These are phyloP conservation scores for Zapornia atra DNA, from an alignment of 2,113 vertebrate genomes.

Conservation along the genomic window DNA sequence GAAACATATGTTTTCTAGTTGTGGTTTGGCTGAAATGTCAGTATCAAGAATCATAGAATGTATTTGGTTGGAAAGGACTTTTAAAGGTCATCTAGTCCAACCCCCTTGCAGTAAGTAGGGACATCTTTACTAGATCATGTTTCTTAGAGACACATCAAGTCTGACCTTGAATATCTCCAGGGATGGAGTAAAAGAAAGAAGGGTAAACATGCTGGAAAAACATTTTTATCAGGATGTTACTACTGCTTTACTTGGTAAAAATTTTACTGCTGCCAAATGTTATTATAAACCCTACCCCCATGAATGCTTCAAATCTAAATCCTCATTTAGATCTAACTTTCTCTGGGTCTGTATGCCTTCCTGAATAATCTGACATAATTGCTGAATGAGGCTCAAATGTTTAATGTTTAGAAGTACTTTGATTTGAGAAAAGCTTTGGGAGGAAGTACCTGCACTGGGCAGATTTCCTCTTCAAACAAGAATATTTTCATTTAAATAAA, in stretches of 20 bases:
- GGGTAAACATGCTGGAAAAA: neutral
- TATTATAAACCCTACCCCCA: neutral
- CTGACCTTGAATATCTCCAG: too few relatives aligned
- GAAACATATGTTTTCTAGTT: neutral
- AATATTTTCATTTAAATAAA: neutral
- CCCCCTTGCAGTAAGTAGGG: too few relatives aligned
- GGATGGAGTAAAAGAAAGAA: neutral
- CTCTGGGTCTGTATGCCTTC: neutral
- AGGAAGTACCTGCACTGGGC: neutral
- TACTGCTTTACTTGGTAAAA: neutral
- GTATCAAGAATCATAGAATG: too few relatives aligned
- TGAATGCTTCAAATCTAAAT: neutral
- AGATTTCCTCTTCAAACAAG: conserved; percentile 22
- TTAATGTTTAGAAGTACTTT: neutral
- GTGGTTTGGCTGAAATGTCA: neutral
- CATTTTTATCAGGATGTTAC: neutral
- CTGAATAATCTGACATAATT: neutral
- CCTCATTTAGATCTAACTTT: neutral
- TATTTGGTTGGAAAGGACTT: too few relatives aligned
- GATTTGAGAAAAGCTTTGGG: neutral
- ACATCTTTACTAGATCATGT: too few relatives aligned
- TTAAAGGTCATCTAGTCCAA: too few relatives aligned
- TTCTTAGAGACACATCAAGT: too few relatives aligned
- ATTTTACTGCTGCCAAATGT: neutral
- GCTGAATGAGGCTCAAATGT: neutral